Evolutionary conservation across 2,113 vertebrate genomes (phyloP).

Genomic region (Bos indicus): DNA sequence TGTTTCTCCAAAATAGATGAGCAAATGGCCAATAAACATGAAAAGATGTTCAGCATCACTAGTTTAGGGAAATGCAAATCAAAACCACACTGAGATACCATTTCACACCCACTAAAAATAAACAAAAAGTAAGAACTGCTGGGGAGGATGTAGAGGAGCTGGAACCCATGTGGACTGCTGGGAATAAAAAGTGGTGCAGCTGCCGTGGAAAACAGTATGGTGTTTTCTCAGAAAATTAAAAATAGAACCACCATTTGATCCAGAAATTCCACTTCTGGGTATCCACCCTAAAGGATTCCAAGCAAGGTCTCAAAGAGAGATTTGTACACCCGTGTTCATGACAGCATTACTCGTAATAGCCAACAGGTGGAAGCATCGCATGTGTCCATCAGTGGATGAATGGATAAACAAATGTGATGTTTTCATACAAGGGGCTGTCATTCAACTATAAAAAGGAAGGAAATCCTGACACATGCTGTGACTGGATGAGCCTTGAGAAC

Average conservation of each 20-base stretch:
- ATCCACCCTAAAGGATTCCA: not conserved
- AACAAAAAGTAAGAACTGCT: not conserved
- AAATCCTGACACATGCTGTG: not conserved
- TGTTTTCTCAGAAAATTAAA: not conserved
- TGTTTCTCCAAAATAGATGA: not conserved
- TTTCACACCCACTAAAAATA: not conserved
- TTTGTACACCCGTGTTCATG: fast-evolving
- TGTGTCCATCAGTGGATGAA: not conserved
- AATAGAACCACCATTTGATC: not conserved
- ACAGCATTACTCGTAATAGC: not conserved
- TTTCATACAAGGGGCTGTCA: not conserved
- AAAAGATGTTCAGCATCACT: not conserved
- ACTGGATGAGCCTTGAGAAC: not conserved
- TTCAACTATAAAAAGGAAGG: not conserved
- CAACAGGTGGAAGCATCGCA: not conserved
- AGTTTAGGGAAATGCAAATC: not conserved
- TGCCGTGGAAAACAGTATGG: not conserved
- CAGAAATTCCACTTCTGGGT: not conserved
- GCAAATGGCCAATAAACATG: not conserved
- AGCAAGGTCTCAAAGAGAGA: not conserved
- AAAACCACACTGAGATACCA: not conserved
- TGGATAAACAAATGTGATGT: fast-evolving
- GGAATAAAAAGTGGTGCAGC: not conserved
- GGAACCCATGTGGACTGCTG: not conserved
- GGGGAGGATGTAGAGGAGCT: not conserved